Evolutionary conservation across 2,888 invertebrate species (phyloP), one percentile per base, ranked within the genome.

Genomic region (Rugalucina vietnamica): DNA sequence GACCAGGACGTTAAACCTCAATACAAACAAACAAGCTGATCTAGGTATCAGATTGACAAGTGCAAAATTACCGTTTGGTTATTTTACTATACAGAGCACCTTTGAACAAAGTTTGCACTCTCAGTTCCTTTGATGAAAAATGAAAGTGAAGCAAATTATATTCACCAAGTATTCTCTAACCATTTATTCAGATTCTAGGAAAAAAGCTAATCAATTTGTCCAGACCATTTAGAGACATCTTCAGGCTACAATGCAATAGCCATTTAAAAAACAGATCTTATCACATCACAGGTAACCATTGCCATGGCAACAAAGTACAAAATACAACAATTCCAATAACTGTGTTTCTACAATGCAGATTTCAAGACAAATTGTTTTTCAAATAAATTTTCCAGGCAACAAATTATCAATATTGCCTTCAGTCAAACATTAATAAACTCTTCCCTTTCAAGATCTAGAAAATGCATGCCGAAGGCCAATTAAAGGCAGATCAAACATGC

Each of bases 281-380:
- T 65, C 21, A 65, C 34, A 34, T 65, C 34, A 34, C 65, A 65
- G 65, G 65, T 65, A 65, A 65, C 65, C 12, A 24, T 65, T 65
- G 29, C 65, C 34, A 65, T 65, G 65, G 29, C 34, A 65, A 65
- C 65, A 65, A 18, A 65, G 60, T 60, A 34, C n/a, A n/a, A 65
- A 65, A 18, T 34, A 34, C 34, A 65, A 65, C 34, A 12, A 21
- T 65, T 65, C 34, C 65, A 65, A 65, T 65, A 65, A 32, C 34
- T 21, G 18, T 27, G 4, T 10, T 24, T n/a, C 65, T 18, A 12
- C 43, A 43, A 18, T 43, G 8, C 43, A 43, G 43, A 12, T 18
- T 43, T 18, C 43, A 8, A 65, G 65, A 65, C 65, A 65, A 34
- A 8, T 65, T 65, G 32, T 60, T 65, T 65, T 60, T 60, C 29